Conservation (phyloP, 2,797 vertebrate species). For the Platyrinchus mystaceus region DNA sequence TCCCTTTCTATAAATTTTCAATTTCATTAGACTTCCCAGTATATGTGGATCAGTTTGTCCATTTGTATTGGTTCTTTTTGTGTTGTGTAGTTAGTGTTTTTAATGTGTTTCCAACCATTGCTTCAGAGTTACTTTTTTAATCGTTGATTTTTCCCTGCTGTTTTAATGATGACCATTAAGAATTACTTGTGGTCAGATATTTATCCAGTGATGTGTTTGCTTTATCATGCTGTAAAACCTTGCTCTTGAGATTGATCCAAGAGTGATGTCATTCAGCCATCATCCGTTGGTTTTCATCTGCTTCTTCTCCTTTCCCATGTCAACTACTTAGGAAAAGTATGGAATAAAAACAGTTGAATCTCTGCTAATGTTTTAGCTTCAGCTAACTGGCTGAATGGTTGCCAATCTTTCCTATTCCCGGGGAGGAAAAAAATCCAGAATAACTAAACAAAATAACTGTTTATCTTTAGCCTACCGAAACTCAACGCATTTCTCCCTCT, state of each 20-base stretch:
- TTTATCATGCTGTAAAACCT: constrained; percentile 36
- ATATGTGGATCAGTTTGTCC: background rate
- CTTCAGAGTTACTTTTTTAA: background rate
- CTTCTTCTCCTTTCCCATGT: constrained; percentile 30
- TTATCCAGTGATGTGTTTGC: constrained; percentile 41
- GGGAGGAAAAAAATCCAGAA: background rate
- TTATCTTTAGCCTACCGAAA: background rate
- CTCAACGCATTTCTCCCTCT: background rate
- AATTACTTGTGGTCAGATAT: constrained; percentile 32
- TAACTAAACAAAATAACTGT: background rate
- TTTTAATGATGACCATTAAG: constrained; percentile 22
- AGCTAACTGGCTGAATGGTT: background rate
- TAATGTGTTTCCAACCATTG: background rate
- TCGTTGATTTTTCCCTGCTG: background rate
- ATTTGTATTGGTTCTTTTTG: background rate
- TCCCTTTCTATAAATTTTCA: background rate
- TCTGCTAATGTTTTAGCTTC: background rate
- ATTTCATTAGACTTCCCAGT: background rate
- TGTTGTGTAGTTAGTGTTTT: background rate
- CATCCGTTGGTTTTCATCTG: background rate
- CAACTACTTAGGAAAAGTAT: background rate
- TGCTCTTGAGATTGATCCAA: constrained; percentile 30
- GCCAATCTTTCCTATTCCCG: background rate
- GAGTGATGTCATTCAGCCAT: background rate
- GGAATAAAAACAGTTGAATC: background rate